These are phyloP conservation scores for Tokudaia tokunoshimensis DNA, from an alignment of 2,797 vertebrate genomes.

Conservation along the genomic window DNA sequence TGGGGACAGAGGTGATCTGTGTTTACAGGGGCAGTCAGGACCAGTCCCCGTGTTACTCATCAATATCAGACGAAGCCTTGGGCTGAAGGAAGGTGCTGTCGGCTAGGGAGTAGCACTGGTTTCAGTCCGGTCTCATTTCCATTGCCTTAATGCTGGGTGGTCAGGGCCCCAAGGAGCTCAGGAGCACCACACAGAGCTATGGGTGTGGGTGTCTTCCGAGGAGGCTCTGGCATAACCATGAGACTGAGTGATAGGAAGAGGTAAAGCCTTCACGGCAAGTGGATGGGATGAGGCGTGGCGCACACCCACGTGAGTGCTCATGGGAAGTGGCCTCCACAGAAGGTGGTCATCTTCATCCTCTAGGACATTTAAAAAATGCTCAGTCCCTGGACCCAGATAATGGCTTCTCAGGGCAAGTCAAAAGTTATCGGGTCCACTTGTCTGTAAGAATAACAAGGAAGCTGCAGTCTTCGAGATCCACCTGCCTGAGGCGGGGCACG, in stretches of 20 bases:
- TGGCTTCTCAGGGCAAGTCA: slow-evolving; percentile 6
- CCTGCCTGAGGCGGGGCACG: not conserved
- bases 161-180: not conserved
- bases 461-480: not conserved
- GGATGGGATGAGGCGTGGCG: rapidly evolving
- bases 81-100: not conserved
- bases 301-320: rapidly evolving
- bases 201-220: not conserved
- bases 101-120: not conserved
- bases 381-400: not conserved
- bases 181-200: not conserved
- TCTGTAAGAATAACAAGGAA: not conserved
- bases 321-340: not conserved
- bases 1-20: not conserved
- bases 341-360: not conserved
- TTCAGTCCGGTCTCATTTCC: not conserved
- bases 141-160: slow-evolving; percentile 69
- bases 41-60: not conserved
- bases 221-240: not conserved
- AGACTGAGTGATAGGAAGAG: not conserved
- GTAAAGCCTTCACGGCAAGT: not conserved
- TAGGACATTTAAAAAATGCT: not conserved
- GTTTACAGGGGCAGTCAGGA: not conserved
- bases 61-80: not conserved
- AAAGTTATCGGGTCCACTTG: not conserved